Conservation (phyloP, 2,113 vertebrate genomes). For the Crotalus tigris region DNA sequence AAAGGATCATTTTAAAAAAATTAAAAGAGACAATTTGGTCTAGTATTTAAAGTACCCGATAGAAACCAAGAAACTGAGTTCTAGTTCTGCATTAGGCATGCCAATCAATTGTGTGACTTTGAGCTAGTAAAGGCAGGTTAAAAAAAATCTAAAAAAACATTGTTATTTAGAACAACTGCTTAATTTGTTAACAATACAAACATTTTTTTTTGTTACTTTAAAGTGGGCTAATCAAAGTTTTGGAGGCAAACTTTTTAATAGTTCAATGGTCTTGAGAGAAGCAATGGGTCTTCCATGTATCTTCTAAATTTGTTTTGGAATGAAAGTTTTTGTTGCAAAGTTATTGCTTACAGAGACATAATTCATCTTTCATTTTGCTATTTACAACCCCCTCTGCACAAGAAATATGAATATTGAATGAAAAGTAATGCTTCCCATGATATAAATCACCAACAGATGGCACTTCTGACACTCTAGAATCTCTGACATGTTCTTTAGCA, state of each 20-base stretch:
- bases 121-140: neutral
- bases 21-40: neutral
- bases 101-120: neutral
- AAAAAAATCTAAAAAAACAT: neutral
- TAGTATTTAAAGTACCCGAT: neutral
- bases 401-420: neutral
- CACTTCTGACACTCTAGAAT: neutral
- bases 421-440: neutral
- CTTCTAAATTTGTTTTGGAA: neutral
- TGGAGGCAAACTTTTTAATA: neutral
- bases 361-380: neutral
- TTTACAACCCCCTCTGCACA: neutral
- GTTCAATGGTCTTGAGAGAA: neutral
- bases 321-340: neutral
- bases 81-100: neutral
- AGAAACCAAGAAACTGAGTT: neutral
- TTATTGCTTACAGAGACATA: neutral
- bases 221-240: neutral
- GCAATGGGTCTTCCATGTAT: neutral
- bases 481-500: neutral
- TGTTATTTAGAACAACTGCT: neutral
- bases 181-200: constrained; percentile 8
- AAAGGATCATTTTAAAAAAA: neutral
- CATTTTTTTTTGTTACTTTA: neutral
- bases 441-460: neutral